These are phyloP conservation scores for Cantharis flavilabris DNA, from an alignment of 2,888 invertebrate genomes.

Conservation along the genomic window DNA sequence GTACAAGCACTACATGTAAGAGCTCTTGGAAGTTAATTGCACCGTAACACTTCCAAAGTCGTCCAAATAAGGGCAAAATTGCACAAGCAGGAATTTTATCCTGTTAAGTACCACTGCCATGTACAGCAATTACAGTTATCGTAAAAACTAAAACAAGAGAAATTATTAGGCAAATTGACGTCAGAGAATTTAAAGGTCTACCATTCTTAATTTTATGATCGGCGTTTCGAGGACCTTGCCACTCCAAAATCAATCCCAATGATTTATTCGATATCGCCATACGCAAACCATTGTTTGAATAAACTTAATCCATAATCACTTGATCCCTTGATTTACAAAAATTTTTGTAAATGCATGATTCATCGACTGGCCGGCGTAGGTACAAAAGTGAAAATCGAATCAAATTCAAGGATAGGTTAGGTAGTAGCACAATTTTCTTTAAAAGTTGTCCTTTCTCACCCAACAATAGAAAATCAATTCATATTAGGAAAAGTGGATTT, in stretches of 20 bases:
- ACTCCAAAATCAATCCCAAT: constrained; percentile 5
- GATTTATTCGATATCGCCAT: constrained; percentile 11
- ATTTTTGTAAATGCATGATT: background rate
- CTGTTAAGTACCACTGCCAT: background rate
- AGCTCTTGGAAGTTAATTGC: constrained; percentile 2
- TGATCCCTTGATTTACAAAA: background rate
- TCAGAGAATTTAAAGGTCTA: constrained; percentile 2
- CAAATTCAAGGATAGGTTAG: background rate
- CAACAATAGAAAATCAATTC: background rate
- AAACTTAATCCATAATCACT: background rate
- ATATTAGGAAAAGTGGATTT: background rate
- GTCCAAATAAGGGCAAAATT: constrained; percentile 4
- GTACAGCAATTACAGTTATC: background rate
- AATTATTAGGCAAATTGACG: background rate
- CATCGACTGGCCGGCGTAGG: background rate
- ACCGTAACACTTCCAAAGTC: constrained; percentile 3
- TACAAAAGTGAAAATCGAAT: background rate
- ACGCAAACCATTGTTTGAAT: background rate
- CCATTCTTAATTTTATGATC: background rate
- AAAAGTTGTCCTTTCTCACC: background rate
- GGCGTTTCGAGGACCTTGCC: constrained; percentile 16
- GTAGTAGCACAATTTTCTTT: background rate
- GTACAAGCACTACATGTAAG: background rate
- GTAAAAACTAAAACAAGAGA: background rate
- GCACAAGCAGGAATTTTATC: background rate